A percentile compares a stretch with the other conserved stretches of the same genome.
These are phyloP conservation scores for Camponotus vicinus DNA, from an alignment of 1,140 invertebrate species.

Conservation along the genomic window DNA sequence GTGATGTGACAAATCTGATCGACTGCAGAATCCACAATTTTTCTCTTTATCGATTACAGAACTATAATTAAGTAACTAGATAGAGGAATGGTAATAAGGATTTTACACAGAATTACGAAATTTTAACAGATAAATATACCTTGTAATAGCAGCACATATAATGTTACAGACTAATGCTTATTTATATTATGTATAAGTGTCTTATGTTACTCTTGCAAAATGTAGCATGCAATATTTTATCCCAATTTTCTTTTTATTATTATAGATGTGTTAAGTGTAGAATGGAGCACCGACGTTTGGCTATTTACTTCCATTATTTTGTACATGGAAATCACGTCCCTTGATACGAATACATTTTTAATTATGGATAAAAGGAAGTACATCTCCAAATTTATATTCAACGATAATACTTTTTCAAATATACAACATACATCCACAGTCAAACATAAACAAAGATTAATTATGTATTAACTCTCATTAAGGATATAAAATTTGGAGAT, in stretches of 20 bases:
- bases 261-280: not conserved
- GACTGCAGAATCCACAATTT: constrained; percentile 71
- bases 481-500: constrained; percentile 70
- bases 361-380: constrained; percentile 65
- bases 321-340: constrained; percentile 66
- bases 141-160: constrained; percentile 81
- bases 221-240: constrained; percentile 76
- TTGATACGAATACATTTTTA: constrained; percentile 36
- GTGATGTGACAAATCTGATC: constrained; percentile 71
- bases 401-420: not conserved
- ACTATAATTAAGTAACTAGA: constrained; percentile 73
- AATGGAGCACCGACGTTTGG: constrained; percentile 71
- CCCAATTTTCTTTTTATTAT: constrained; percentile 52
- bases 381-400: constrained; percentile 69
- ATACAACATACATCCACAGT: no score
- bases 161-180: constrained; percentile 75
- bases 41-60: constrained; percentile 70
- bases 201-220: constrained; percentile 75
- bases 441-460: not conserved
- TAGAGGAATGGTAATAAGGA: constrained; percentile 71
- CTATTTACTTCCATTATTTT: constrained; percentile 70
- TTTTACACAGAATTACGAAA: constrained; percentile 77
- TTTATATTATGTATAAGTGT: constrained; percentile 64
- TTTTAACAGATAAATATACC: constrained; percentile 74
- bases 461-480: not conserved